These are phyloP conservation scores for Echiichthys vipera DNA, from an alignment of 2,797 vertebrate species.

Conservation along the genomic window DNA sequence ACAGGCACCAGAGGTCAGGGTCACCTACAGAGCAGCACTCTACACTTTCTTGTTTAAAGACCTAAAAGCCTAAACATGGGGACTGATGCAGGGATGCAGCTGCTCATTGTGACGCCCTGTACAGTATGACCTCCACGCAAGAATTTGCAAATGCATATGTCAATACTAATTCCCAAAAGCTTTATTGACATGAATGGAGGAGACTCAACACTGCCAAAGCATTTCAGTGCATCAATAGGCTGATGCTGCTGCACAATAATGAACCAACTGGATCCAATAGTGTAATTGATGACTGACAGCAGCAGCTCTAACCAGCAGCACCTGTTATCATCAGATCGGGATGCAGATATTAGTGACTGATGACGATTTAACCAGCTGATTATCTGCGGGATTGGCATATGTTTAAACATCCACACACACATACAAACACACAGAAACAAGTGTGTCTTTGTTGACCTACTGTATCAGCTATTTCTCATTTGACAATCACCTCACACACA, in stretches of 20 bases:
- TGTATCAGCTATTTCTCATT: constrained; percentile 16
- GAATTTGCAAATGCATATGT: constrained; percentile 46
- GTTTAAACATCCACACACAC: neutral
- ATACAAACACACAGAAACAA: neutral
- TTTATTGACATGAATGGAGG: constrained; percentile 34
- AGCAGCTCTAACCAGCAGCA: constrained; percentile 30
- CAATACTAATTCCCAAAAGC: constrained; percentile 37
- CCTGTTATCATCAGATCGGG: constrained; percentile 21
- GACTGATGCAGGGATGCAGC: neutral
- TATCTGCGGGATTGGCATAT: neutral
- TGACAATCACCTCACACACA: neutral
- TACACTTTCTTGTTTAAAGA: neutral
- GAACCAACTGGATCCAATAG: constrained; percentile 44
- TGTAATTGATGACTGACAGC: constrained; percentile 26
- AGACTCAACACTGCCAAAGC: constrained; percentile 11
- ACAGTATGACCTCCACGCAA: constrained; percentile 28
- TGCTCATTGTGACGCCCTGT: neutral
- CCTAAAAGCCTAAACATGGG: neutral
- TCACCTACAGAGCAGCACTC: neutral
- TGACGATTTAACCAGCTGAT: constrained; percentile 24
- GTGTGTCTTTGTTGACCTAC: neutral
- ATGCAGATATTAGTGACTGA: constrained; percentile 6
- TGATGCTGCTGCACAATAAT: constrained; percentile 45
- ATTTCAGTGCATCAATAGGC: constrained; percentile 30
- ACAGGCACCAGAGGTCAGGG: constrained; percentile 2